Evolutionary conservation across 2,797 vertebrate genomes (phyloP).

Genomic region (Pangasius macronema): DNA sequence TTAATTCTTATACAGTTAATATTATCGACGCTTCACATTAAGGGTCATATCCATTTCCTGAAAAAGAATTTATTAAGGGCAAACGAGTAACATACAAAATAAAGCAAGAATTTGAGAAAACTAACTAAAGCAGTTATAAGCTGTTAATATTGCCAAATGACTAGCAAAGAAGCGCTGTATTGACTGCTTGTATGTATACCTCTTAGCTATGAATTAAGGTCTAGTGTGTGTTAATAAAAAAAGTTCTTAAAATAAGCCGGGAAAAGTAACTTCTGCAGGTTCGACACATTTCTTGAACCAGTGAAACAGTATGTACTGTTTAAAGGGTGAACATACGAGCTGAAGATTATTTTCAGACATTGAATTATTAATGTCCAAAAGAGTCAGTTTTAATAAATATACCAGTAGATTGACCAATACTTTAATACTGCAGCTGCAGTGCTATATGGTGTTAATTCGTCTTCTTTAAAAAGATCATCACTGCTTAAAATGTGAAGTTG

Average conservation of each 20-base stretch:
- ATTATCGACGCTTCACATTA: not conserved
- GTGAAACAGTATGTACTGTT: not conserved
- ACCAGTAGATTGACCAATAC: not conserved
- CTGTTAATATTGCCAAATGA: not conserved
- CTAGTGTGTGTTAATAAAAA: not conserved
- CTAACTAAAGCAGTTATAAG: not conserved
- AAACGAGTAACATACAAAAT: not conserved
- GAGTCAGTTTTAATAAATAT: not conserved
- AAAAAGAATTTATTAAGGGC: not conserved
- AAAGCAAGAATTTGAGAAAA: not conserved
- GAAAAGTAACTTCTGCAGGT: not conserved
- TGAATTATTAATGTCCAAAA: not conserved
- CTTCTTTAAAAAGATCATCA: not conserved
- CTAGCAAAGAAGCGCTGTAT: not conserved
- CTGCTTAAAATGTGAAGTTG: not conserved
- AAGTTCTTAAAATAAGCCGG: not conserved
- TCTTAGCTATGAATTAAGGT: not conserved
- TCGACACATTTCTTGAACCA: too few species aligned
- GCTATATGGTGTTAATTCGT: not conserved
- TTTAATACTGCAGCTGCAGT: not conserved
- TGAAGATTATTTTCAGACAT: not conserved
- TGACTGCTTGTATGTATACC: too few species aligned
- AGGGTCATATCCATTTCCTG: not conserved
- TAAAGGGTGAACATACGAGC: not conserved
- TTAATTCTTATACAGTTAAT: not conserved